These are phyloP conservation scores for Drosophila leontia DNA, from an alignment of 1,140 invertebrate species.

Conservation along the genomic window DNA sequence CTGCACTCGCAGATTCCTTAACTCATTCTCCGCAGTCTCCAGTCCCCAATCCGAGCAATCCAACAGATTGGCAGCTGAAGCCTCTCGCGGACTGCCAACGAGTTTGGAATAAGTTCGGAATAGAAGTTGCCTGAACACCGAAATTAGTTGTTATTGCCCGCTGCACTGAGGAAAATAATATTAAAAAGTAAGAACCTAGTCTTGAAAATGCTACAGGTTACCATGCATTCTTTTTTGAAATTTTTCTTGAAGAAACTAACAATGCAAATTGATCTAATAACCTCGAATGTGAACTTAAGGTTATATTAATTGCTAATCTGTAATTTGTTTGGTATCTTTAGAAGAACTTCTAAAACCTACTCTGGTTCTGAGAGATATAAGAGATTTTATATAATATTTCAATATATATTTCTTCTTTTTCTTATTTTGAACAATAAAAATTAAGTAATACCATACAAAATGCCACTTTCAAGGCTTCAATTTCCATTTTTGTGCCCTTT, in stretches of 20 bases:
- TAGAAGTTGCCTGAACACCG: conserved; percentile 41
- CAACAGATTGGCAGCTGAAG: conserved; percentile 63
- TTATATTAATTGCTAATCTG: too few relatives aligned
- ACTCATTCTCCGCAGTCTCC: conserved; percentile 13
- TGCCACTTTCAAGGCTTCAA: background rate
- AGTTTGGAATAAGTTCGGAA: conserved; percentile 31
- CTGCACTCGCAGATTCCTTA: conserved; percentile 45
- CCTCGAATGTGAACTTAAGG: too few relatives aligned
- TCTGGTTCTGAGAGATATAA: too few relatives aligned
- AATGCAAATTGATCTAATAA: too few relatives aligned
- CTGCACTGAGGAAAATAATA: conserved; percentile 6
- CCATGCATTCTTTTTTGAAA: background rate
- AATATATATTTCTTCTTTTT: too few relatives aligned
- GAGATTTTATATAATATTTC: too few relatives aligned
- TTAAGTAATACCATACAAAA: background rate
- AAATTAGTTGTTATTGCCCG: conserved; percentile 64
- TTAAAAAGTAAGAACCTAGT: background rate
- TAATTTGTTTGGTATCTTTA: too few relatives aligned
- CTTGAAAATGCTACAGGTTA: background rate
- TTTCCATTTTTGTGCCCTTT: background rate
- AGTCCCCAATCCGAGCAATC: conserved; percentile 2
- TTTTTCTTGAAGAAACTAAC: background rate
- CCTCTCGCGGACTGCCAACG: conserved; percentile 22
- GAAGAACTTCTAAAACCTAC: too few relatives aligned
- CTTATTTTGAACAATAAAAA: background rate